A percentile compares a stretch with the other conserved stretches of the same genome.
phyloP scores from a whole-genome alignment of 2,113 vertebrate species.

The Cephalopholis sonnerati region DNA sequence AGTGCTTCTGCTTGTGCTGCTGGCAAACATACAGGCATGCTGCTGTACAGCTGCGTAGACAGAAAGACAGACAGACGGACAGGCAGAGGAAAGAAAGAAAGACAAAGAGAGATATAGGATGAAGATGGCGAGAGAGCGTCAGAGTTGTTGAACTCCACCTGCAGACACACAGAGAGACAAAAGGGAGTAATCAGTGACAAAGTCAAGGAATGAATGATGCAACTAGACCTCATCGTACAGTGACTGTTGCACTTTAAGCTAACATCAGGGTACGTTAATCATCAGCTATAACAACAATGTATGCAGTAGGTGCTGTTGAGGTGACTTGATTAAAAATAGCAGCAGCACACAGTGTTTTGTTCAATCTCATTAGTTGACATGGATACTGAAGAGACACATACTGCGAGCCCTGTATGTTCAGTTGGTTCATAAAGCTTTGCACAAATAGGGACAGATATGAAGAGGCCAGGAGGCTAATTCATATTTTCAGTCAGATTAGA shows the following conservation, averaged over 20 bases:
- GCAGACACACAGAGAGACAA: constrained; percentile 17
- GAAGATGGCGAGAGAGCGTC: background rate
- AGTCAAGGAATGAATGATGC: background rate
- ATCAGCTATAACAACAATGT: background rate
- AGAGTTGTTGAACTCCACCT: constrained; percentile 43
- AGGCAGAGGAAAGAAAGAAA: background rate
- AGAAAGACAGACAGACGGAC: constrained; percentile 8
- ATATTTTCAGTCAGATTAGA: background rate
- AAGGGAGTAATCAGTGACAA: background rate
- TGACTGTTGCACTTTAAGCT: background rate
- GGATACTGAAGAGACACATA: background rate
- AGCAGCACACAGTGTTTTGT: background rate
- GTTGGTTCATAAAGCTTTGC: background rate
- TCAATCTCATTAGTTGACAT: background rate
- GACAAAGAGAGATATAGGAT: background rate
- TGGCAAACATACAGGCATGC: constrained; percentile 79
- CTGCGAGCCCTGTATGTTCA: background rate
- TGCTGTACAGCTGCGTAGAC: constrained; percentile 61
- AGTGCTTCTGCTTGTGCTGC: constrained; percentile 89
- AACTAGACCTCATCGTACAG: background rate
- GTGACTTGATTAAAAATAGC: background rate
- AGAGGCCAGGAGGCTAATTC: background rate
- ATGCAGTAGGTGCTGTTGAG: background rate
- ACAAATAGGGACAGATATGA: background rate
- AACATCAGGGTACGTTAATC: background rate